These are phyloP conservation scores for Streptopelia turtur DNA, from an alignment of 2,797 vertebrate genomes.

Conservation along the genomic window DNA sequence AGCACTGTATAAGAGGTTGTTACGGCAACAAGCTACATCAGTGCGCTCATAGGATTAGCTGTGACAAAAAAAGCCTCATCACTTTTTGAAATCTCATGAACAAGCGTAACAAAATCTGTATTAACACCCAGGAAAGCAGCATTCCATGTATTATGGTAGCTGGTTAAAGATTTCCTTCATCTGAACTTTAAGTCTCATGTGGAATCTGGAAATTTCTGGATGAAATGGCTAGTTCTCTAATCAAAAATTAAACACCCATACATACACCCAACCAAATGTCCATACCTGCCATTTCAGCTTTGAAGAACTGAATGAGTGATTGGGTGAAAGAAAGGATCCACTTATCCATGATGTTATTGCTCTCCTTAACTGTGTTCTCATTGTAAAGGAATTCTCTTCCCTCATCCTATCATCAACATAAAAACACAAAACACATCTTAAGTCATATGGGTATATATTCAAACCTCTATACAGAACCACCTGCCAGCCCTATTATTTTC, in stretches of 20 bases:
- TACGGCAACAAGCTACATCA: neutral
- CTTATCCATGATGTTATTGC: slow-evolving; percentile 94
- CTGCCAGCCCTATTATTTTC: neutral
- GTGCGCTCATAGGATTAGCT: neutral
- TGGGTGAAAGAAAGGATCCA: slow-evolving; percentile 98
- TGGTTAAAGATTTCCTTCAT: neutral
- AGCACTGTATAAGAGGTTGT: neutral
- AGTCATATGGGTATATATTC: neutral
- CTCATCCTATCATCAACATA: slow-evolving; percentile 83
- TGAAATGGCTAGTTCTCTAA: neutral
- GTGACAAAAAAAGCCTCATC: neutral
- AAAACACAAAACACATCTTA: slow-evolving; percentile 51
- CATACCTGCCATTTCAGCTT: slow-evolving; percentile 93
- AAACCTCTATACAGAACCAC: neutral
- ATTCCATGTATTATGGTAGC: neutral
- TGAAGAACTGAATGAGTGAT: slow-evolving; percentile 94
- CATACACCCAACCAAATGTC: neutral
- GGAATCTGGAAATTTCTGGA: neutral
- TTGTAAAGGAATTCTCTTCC: slow-evolving; percentile 88
- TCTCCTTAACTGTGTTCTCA: slow-evolving; percentile 85
- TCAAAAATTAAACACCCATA: neutral
- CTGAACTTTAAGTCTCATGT: neutral
- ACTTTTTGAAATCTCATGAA: neutral
- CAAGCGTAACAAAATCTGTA: neutral
- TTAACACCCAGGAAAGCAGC: neutral